Base-by-base conservation (phyloP, 1,140 invertebrate genomes). In the Vanessa tameamea region DNA sequence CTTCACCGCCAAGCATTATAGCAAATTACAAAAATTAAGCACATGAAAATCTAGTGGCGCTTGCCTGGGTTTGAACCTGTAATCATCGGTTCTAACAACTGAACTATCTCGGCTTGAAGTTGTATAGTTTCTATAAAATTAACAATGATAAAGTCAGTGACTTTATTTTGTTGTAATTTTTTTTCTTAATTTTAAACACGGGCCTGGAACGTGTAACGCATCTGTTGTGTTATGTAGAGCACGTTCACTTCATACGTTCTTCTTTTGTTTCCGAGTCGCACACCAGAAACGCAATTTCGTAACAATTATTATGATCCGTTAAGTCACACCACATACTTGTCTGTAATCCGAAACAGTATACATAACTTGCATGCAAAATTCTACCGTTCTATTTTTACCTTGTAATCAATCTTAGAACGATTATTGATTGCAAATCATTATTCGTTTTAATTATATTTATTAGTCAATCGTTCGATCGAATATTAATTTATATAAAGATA, bases 211-310 rank as follows among this genome's bases (percentile, higher is more conserved):
- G 65, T 59, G 64, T 73, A 68, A 74, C 66, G 64, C 31, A 67
- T 64, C 20, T 64, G 59, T 69, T 70, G 69, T 69, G 43, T 5
- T 75, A 75, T 72, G 63, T 72, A 57, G 68, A 64, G 16, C 51
- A 75, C 73, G 61, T 70, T 75, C 73, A 66, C 73, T 66, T 65
- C 31, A 68, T 43, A 75, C 55, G 64, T 71, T 64, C 48, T 50
- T 53, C 61, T 75, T 75, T 75, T 68, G 68, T 75, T 70, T 70
- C 63, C 73, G 47, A 70, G 51, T 66, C 68, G 57, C 73, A 69
- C 67, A 53, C 51, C 64, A 65, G 50, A 72, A 72, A 65, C 14
- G 67, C n/a, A 37, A 64, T 75, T 75, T 65, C 68, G 73, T 75
- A 70, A 73, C 65, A 66, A 63, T 70, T 64, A 50, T 69, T 73